These are phyloP conservation scores for Percina caprodes DNA, from an alignment of 2,113 vertebrate genomes.

Conservation along the genomic window DNA sequence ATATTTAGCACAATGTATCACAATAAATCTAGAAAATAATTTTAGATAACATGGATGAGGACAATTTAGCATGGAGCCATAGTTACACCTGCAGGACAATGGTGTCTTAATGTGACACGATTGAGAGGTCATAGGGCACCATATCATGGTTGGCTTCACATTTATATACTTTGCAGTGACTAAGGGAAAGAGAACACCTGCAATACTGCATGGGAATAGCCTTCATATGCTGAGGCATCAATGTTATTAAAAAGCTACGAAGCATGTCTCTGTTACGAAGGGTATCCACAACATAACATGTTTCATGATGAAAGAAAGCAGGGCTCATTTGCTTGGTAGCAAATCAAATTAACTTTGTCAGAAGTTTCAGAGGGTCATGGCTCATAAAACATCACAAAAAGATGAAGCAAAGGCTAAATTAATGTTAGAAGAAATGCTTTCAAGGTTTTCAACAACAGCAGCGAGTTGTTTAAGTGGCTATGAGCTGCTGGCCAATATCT, in stretches of 20 bases:
- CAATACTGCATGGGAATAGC: conserved; percentile 23
- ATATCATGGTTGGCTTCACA: conserved; percentile 49
- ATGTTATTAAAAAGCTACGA: conserved; percentile 68
- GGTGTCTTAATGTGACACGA: background rate
- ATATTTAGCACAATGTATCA: background rate
- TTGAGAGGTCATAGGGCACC: conserved; percentile 29
- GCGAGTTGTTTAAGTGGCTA: conserved; percentile 1
- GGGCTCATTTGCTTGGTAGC: conserved; percentile 38
- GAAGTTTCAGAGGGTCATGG: conserved; percentile 46
- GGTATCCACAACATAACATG: conserved; percentile 57
- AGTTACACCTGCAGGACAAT: conserved; percentile 31
- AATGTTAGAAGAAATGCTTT: conserved; percentile 9
- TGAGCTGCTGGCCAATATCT: conserved; percentile 17
- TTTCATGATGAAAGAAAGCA: conserved; percentile 50
- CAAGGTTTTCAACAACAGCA: background rate
- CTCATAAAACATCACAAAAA: conserved; percentile 71
- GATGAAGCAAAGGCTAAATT: conserved; percentile 44
- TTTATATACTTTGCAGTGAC: conserved; percentile 35
- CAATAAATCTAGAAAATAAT: background rate
- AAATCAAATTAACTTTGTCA: conserved; percentile 47
- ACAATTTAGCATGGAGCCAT: background rate
- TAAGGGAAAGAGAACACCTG: conserved; percentile 62
- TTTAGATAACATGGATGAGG: background rate
- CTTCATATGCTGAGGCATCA: conserved; percentile 16
- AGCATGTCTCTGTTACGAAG: conserved; percentile 59